Conservation (phyloP, 2,113 vertebrate species). For the Python bivittatus region DNA sequence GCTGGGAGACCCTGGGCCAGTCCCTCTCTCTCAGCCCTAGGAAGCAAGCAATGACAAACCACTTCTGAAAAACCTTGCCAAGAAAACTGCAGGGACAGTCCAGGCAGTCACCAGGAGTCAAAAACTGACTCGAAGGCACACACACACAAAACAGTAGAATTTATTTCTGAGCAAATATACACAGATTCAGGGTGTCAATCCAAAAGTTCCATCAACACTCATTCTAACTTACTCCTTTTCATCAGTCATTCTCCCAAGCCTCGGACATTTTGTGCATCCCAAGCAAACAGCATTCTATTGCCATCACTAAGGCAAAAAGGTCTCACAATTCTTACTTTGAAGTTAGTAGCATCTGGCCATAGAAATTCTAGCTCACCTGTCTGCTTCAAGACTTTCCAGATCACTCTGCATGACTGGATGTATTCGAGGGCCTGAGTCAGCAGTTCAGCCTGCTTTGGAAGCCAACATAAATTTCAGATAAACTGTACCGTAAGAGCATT, state of each 20-base stretch:
- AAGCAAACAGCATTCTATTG: not conserved
- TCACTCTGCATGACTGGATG: conserved; percentile 80
- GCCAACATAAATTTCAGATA: conserved; percentile 4
- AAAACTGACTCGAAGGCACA: too few relatives aligned
- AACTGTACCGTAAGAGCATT: too few relatives aligned
- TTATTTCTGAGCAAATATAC: not conserved
- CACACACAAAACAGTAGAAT: not conserved
- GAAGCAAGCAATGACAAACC: too few relatives aligned
- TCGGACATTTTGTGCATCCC: not conserved
- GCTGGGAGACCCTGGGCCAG: too few relatives aligned
- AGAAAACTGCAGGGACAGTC: too few relatives aligned
- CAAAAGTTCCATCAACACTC: not conserved
- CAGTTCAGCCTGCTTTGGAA: conserved; percentile 71
- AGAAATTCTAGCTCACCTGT: conserved; percentile 75
- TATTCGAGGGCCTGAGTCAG: conserved; percentile 80
- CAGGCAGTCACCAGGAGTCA: too few relatives aligned
- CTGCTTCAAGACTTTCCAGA: conserved; percentile 84
- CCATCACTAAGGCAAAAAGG: not conserved
- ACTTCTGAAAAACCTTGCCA: too few relatives aligned
- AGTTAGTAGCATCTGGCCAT: not conserved
- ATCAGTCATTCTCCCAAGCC: not conserved
- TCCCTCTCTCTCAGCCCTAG: too few relatives aligned
- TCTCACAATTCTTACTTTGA: not conserved
- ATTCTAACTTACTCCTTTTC: not conserved
- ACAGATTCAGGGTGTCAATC: not conserved